Evolutionary conservation across 1,140 invertebrate species (phyloP), one percentile per base, ranked within the genome.

Genomic region (Aphidius gifuensis): DNA sequence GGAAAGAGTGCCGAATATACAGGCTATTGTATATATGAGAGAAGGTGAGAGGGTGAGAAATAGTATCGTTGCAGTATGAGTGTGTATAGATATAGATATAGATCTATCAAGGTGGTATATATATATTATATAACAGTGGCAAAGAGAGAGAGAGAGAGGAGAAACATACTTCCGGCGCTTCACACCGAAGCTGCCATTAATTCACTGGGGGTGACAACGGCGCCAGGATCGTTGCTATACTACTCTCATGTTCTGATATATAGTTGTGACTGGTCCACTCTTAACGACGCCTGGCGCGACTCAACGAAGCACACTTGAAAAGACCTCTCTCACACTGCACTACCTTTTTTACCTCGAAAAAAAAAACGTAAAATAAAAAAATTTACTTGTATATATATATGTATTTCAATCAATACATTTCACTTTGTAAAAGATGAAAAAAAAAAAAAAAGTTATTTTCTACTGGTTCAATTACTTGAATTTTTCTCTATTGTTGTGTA

Each of bases 141-240:
- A 16, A 57, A 23, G n/a, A 38, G 40, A 16, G 11, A 16, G 16
- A 48, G 54, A 45, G 53, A 51, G 58, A n/a, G 39, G 45, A 58
- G 40, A 49, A 54, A 54, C 21, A 32, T 32, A 65, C 60, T 65
- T 61, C 64, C 64, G 64, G 49, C 21, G 56, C 55, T 58, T 56
- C 58, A n/a, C 50, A 64, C 58, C 47, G 38, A 44, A 9, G 5
- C 38, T 39, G n/a, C n/a, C 60, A 65, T 65, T 65, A 65, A 65
- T 65, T 65, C 44, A 54, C 48, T 61, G 38, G 16, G 21, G 55
- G 64, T 61, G 54, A 65, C 64, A 61, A 50, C 45, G 64, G 60
- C 60, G 60, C 64, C 64, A 58, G 49, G 42, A 60, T 58, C 49
- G 56, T 45, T 46, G 46, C 9, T 39, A 39, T 53, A 46, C 42